Evolutionary conservation across 2,888 invertebrate genomes (phyloP).

Genomic region (Sinhomidia bicolor): DNA sequence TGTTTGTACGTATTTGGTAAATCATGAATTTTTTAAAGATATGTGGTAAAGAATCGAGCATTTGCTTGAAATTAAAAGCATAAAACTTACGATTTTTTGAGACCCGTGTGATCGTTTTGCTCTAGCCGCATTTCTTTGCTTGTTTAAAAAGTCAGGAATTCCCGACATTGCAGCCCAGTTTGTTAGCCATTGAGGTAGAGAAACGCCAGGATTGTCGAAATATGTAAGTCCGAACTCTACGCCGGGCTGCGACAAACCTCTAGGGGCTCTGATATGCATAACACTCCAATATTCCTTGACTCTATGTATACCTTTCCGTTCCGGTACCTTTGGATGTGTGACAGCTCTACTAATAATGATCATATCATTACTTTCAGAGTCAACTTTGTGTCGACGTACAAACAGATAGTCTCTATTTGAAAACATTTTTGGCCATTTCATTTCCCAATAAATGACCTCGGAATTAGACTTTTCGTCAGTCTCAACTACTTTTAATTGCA

Average conservation of each 20-base stretch:
- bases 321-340: slow-evolving; percentile 87
- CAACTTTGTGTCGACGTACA: slow-evolving; percentile 86
- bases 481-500: slow-evolving; percentile 88
- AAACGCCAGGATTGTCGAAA: slow-evolving; percentile 92
- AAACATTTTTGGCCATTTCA: slow-evolving; percentile 93
- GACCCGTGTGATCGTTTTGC: slow-evolving; percentile 73
- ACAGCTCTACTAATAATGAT: slow-evolving; percentile 85
- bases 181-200: slow-evolving; percentile 88
- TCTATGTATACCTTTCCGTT: slow-evolving; percentile 86
- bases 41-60: too few relatives aligned
- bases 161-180: slow-evolving; percentile 88
- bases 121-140: slow-evolving; percentile 87
- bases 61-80: not conserved
- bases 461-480: slow-evolving; percentile 85
- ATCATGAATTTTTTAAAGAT: too few relatives aligned
- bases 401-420: slow-evolving; percentile 94
- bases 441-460: slow-evolving; percentile 93
- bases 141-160: slow-evolving; percentile 89
- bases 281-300: slow-evolving; percentile 93
- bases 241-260: slow-evolving; percentile 85
- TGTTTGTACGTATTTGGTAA: not conserved
- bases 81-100: slow-evolving; percentile 39
- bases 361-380: slow-evolving; percentile 85
- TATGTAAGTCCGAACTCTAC: slow-evolving; percentile 93
- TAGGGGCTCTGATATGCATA: slow-evolving; percentile 90